Base-by-base conservation (phyloP, 2,888 invertebrate species). In the Crematogaster levior region DNA sequence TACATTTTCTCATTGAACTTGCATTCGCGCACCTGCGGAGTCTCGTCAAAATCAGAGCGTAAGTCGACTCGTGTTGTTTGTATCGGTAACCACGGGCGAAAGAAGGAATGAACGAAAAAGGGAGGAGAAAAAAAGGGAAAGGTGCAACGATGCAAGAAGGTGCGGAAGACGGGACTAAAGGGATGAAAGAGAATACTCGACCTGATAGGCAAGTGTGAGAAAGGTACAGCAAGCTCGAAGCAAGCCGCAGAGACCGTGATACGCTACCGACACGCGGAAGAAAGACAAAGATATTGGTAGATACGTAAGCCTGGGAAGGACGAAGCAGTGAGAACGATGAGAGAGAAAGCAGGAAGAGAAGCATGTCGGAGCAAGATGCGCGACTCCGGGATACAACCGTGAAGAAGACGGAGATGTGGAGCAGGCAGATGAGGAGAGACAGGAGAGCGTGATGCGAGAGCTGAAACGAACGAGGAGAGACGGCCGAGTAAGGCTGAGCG, bases 21-120 rank as follows among this genome's bases (percentile, higher is more conserved):
- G 77, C 73, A 82, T 89, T 89, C 84, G 84, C 60, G 81, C 46
- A 68, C 61, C 48, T 80, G 51, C 74, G 61, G 40, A 60, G 51
- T 65, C 74, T 81, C 81, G 84, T 77, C 74, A 73, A 82, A 53
- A 82, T 65, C 73, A 56, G 58, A 81, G n/a, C 74, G n/a, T 56
- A 34, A 84, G 74, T 85, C 79, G 79, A 81, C 58, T 75, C 61
- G 65, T 70, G 56, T 82, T 82, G 66, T 80, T 81, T 65, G 72
- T 43, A 66, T 77, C 43, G 66, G 75, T 56, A 66, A 66, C 43
- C 30, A 24, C 60, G 82, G 68, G 21, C 7, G 58, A 75, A 61
- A 53, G 46, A 70, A 43, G 27, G n/a, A 53, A 61, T 9, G 66
- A 53, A 21, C 43, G 70, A 70, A 24, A n/a, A 34, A 58, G 24